These are phyloP conservation scores for Ridgeia piscesae DNA, from an alignment of 1,140 invertebrate species.

Conservation along the genomic window DNA sequence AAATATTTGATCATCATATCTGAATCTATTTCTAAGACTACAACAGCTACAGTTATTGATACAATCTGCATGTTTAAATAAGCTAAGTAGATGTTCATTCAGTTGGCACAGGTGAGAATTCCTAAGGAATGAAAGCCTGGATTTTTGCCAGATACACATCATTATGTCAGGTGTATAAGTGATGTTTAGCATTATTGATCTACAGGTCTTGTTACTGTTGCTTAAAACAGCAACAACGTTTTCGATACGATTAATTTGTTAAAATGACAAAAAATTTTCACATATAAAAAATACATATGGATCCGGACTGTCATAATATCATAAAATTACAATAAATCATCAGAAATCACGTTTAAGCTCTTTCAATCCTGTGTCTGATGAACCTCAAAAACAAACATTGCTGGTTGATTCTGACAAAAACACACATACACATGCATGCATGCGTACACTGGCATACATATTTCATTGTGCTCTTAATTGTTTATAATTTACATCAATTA, in stretches of 20 bases:
- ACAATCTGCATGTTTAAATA: not conserved
- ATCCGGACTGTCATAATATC: no score
- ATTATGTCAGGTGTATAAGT: not conserved
- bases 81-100: not conserved
- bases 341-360: no score
- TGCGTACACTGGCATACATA: not conserved
- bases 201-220: no score
- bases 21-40: not conserved
- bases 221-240: no score
- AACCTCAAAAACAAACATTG: no score
- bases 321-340: no score
- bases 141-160: not conserved
- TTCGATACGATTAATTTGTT: no score
- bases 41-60: not conserved
- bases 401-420: not conserved
- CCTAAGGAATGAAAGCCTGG: not conserved
- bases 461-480: not conserved
- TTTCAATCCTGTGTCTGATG: no score
- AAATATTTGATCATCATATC: not conserved
- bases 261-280: no score
- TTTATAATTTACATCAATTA: not conserved
- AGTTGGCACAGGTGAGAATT: not conserved
- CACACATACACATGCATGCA: not conserved
- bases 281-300: no score
- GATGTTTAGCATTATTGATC: no score